These are phyloP conservation scores for Cheumatopsyche charites DNA, from an alignment of 1,140 invertebrate species.

Conservation along the genomic window DNA sequence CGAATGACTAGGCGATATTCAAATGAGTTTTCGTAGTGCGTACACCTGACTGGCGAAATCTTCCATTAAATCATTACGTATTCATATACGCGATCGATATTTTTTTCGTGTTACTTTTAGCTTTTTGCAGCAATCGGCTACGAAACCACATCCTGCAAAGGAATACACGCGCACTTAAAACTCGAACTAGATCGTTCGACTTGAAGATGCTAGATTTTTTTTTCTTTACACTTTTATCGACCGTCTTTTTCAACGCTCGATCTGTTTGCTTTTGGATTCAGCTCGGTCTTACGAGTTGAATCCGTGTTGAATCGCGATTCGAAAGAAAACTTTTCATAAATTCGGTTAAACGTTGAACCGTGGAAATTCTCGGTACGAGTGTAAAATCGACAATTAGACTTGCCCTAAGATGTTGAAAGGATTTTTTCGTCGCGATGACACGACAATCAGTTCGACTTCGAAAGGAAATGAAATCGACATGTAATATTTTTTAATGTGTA, in stretches of 20 bases:
- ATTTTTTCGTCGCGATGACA: too few relatives aligned
- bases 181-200: neutral
- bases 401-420: too few relatives aligned
- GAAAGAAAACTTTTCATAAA: neutral
- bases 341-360: too few relatives aligned
- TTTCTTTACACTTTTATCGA: too few relatives aligned
- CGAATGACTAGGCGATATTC: slow-evolving; percentile 23
- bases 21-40: slow-evolving; percentile 18
- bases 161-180: neutral
- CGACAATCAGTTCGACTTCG: too few relatives aligned
- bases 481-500: too few relatives aligned
- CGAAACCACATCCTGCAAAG: slow-evolving; percentile 20
- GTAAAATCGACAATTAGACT: too few relatives aligned
- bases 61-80: slow-evolving; percentile 26
- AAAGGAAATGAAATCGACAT: too few relatives aligned
- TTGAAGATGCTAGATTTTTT: too few relatives aligned
- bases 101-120: neutral
- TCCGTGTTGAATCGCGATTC: neutral
- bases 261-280: slow-evolving; percentile 3
- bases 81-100: slow-evolving; percentile 9
- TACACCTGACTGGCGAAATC: slow-evolving; percentile 24
- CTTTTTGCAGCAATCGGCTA: neutral
- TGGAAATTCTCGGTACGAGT: too few relatives aligned
- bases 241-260: too few relatives aligned
- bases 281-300: neutral